These are phyloP conservation scores for Notechis scutatus DNA, from an alignment of 2,113 vertebrate genomes.

Conservation along the genomic window DNA sequence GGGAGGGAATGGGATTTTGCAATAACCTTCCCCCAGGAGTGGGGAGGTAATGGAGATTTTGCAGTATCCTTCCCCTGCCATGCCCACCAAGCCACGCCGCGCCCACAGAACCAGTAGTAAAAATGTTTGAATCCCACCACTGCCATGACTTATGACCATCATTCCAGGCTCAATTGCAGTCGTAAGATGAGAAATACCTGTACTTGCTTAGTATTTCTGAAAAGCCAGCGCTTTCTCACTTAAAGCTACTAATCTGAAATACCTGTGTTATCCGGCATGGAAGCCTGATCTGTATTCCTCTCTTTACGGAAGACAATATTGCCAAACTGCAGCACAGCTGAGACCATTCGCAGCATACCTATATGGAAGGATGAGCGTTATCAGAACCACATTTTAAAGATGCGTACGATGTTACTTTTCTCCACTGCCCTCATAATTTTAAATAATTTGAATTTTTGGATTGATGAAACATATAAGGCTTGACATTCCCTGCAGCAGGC, in stretches of 20 bases:
- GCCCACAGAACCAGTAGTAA: no score
- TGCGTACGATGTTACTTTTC: background rate
- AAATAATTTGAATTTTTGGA: background rate
- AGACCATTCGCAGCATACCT: slow-evolving; percentile 86
- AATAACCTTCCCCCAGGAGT: no score
- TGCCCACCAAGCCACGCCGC: no score
- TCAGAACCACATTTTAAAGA: background rate
- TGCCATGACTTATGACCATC: background rate
- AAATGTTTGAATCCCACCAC: no score
- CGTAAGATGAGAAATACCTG: background rate
- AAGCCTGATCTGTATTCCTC: slow-evolving; percentile 84
- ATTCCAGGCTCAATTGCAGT: background rate
- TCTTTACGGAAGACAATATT: slow-evolving; percentile 84
- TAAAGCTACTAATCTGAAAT: background rate
- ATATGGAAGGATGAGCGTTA: background rate
- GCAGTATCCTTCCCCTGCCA: no score
- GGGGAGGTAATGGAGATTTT: no score
- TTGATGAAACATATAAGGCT: background rate
- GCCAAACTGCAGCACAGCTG: slow-evolving; percentile 85
- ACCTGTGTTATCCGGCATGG: slow-evolving; percentile 90
- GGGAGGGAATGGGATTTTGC: no score
- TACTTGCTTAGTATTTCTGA: background rate
- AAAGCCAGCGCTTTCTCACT: background rate
- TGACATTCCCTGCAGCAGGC: background rate
- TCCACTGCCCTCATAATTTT: background rate